Base-by-base conservation (phyloP, 92 coral and sea anemone species). In the Epizoanthus fatuus region DNA sequence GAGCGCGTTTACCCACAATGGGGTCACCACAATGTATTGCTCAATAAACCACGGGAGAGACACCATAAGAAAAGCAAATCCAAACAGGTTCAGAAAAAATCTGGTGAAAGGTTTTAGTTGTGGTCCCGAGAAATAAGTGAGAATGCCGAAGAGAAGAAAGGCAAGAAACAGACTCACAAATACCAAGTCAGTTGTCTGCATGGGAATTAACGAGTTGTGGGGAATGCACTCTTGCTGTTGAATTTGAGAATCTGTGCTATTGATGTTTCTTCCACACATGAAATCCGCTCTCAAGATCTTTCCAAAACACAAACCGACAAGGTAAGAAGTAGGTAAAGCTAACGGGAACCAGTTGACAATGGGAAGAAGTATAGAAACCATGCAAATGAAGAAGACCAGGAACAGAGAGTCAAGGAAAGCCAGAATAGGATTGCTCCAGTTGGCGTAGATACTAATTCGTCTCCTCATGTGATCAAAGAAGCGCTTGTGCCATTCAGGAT, bases 41-140 rank as follows among this genome's bases (percentile, higher is more conserved):
- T 96, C 95, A 20, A 96, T 91, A 63, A 96, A 75, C 94, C 94
- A 92, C 0, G 99, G 98, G 10, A 95, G 79, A 56, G 92, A 92
- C 3, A 85, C 88, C 93, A 96, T 88, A 47, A 92, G 92, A 84
- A 96, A 90, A 11, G 83, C 35, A 72, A 83, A 89, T 25, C 91
- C 92, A 2, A 79, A 29, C 0, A 80, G 7, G 47, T 86, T 88
- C 13, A 19, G 14, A n/a, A 75, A 47, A 17, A 39, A 39, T 20
- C 3, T 75, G 13, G 6, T 5, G 5, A 63, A 29, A 15, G n/a
- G 42, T 29, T 63, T 63, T 1, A 22, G 7, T 5, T 25, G 13
- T 10, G 16, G 69, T 63, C 15, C 40, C 1, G 38, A 4, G 38
- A 63, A 29, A 10, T 4, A 11, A 15, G 2, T 9, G 16, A 63